Conservation (phyloP, 1,140 invertebrate genomes). For the Sarcophaga peregrina region DNA sequence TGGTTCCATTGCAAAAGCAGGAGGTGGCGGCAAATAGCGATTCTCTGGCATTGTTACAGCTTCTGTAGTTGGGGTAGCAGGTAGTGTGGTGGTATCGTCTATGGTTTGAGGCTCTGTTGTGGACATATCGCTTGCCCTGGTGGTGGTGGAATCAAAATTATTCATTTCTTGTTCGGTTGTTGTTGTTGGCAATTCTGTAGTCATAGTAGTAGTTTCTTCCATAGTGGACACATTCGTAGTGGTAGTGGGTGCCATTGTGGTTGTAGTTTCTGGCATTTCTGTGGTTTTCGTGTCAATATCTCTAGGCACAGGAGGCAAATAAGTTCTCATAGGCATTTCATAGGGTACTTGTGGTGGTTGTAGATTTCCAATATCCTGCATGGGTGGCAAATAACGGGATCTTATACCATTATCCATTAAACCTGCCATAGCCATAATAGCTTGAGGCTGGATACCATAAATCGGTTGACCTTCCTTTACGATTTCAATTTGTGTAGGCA, state of each 20-base stretch:
- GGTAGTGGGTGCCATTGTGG: background rate
- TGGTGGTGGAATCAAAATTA: background rate
- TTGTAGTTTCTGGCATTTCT: slow-evolving; percentile 6
- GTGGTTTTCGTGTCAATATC: background rate
- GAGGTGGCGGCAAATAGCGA: background rate
- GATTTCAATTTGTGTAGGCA: slow-evolving; percentile 61
- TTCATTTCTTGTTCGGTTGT: slow-evolving; percentile 8
- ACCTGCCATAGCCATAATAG: background rate
- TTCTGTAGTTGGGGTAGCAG: background rate
- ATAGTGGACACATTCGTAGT: background rate
- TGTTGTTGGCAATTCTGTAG: background rate
- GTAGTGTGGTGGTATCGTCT: background rate
- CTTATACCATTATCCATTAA: background rate
- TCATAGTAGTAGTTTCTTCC: background rate
- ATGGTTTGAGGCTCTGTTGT: background rate
- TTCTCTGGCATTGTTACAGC: background rate
- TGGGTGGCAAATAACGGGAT: slow-evolving; percentile 28
- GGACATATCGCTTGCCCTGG: background rate
- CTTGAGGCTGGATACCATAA: slow-evolving; percentile 22
- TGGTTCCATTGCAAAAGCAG: slow-evolving; percentile 41
- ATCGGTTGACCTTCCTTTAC: slow-evolving; percentile 48
- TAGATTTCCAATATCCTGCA: slow-evolving; percentile 30
- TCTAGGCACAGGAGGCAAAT: slow-evolving; percentile 36
- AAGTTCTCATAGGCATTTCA: slow-evolving; percentile 5
- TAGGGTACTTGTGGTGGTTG: background rate